Conservation (phyloP, 2,888 invertebrate genomes). For the Chromoteleia sp. region DNA sequence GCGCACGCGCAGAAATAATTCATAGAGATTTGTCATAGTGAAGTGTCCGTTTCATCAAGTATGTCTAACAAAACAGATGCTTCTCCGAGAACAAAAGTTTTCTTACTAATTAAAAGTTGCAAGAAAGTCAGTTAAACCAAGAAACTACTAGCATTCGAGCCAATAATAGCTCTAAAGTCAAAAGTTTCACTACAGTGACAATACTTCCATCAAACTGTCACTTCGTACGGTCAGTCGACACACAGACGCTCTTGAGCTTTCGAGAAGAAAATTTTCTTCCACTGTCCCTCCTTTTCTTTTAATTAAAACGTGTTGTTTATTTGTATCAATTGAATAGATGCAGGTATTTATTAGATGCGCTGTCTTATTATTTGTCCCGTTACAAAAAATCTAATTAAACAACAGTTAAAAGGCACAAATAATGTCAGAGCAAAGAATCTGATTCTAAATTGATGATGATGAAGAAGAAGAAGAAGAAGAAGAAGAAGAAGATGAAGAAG, state of each 20-base stretch:
- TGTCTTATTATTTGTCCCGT: slow-evolving; percentile 14
- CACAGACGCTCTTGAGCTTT: slow-evolving; percentile 4
- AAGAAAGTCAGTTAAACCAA: slow-evolving; percentile 70
- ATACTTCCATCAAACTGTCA: slow-evolving; percentile 69
- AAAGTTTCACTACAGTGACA: slow-evolving; percentile 69
- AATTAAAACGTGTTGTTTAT: slow-evolving; percentile 74
- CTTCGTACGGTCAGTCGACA: slow-evolving; percentile 21
- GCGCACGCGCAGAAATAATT: not conserved
- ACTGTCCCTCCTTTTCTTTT: slow-evolving; percentile 71
- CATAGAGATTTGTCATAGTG: not conserved
- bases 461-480: no score
- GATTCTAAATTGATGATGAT: no score
- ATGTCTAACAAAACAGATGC: slow-evolving; percentile 21
- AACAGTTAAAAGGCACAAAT: no score
- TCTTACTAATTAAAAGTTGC: slow-evolving; percentile 61
- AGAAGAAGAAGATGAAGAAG: no score
- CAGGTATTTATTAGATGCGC: slow-evolving; percentile 54
- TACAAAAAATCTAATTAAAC: not conserved
- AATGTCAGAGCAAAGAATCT: no score
- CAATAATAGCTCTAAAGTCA: slow-evolving; percentile 72
- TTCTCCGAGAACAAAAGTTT: slow-evolving; percentile 20
- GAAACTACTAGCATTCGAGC: slow-evolving; percentile 74
- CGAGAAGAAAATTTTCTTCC: slow-evolving; percentile 15
- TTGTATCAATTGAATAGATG: slow-evolving; percentile 40
- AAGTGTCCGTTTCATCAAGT: slow-evolving; percentile 22